These are phyloP conservation scores for Cephalopholis sonnerati DNA, from an alignment of 2,113 vertebrate genomes.

Conservation along the genomic window DNA sequence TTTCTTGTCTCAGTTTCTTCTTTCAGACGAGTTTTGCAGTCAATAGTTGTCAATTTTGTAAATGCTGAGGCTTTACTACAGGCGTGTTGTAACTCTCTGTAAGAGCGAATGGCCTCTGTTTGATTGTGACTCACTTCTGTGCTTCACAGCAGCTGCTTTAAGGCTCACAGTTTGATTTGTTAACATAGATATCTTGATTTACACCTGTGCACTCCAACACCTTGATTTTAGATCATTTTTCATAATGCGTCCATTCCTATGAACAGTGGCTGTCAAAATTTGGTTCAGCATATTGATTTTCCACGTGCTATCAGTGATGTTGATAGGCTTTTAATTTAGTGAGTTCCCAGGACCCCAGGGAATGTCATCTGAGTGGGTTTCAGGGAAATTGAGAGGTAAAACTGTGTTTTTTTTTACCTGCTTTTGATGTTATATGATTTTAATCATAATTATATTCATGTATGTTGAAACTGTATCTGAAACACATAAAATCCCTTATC, in stretches of 20 bases:
- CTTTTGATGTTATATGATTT: too few species aligned
- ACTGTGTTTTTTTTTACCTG: too few species aligned
- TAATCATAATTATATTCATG: too few species aligned
- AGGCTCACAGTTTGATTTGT: slow-evolving; percentile 18
- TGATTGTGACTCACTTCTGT: slow-evolving; percentile 2
- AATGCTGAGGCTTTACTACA: background rate
- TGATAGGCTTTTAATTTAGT: too few species aligned
- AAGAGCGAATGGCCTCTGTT: slow-evolving; percentile 2
- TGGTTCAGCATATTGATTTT: background rate
- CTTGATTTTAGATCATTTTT: background rate
- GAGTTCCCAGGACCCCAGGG: too few species aligned
- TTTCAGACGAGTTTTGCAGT: slow-evolving; percentile 21
- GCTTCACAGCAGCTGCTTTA: background rate
- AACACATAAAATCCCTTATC: too few species aligned
- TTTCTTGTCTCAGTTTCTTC: background rate
- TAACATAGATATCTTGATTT: background rate
- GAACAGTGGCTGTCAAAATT: background rate
- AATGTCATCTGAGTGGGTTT: too few species aligned
- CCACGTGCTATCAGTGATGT: too few species aligned
- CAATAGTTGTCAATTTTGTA: slow-evolving; percentile 9
- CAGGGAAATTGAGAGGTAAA: too few species aligned
- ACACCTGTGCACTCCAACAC: background rate
- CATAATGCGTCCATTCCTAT: background rate
- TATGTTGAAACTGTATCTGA: too few species aligned
- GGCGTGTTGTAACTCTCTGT: background rate